These are phyloP conservation scores for Drosophila nasuta DNA, from an alignment of 1,140 invertebrate genomes.

Conservation along the genomic window DNA sequence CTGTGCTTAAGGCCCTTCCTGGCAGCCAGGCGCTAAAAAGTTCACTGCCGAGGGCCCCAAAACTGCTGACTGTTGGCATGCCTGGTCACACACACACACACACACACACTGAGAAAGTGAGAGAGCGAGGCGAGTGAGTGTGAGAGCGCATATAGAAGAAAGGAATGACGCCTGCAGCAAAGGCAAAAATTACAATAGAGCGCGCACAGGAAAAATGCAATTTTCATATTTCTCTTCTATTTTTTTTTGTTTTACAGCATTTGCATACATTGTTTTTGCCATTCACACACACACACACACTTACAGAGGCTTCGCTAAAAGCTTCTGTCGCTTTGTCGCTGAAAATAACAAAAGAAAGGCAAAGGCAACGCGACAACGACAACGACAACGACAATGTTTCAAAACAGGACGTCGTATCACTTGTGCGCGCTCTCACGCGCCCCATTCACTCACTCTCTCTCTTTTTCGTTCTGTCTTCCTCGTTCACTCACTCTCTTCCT, in stretches of 20 bases:
- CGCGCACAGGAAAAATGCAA: conserved; percentile 73
- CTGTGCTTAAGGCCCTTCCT: conserved; percentile 42
- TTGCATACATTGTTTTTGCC: conserved; percentile 60
- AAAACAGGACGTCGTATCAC: conserved; percentile 65
- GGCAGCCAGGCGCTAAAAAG: conserved; percentile 62
- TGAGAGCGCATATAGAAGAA: conserved; percentile 11
- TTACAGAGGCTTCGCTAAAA: conserved; percentile 26
- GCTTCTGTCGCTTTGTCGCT: conserved; percentile 32
- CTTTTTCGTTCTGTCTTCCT: background rate
- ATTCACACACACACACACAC: conserved; percentile 13
- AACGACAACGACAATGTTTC: conserved; percentile 45
- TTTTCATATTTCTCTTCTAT: conserved; percentile 58
- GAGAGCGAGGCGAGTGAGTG: conserved; percentile 11
- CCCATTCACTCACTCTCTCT: conserved; percentile 29
- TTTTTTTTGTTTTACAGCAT: conserved; percentile 15
- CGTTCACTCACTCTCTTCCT: conserved; percentile 10
- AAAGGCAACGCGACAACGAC: conserved; percentile 23
- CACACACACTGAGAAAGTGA: background rate
- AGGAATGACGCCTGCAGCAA: conserved; percentile 26
- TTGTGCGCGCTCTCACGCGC: conserved; percentile 32
- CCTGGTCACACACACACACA: conserved; percentile 7
- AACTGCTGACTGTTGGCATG: conserved; percentile 46
- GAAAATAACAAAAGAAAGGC: conserved; percentile 56
- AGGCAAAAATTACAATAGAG: conserved; percentile 44
- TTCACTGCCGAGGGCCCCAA: conserved; percentile 70